Evolutionary conservation across 1,140 invertebrate species (phyloP), one percentile per base, ranked within the genome.

Genomic region (Drosophila oshimai): DNA sequence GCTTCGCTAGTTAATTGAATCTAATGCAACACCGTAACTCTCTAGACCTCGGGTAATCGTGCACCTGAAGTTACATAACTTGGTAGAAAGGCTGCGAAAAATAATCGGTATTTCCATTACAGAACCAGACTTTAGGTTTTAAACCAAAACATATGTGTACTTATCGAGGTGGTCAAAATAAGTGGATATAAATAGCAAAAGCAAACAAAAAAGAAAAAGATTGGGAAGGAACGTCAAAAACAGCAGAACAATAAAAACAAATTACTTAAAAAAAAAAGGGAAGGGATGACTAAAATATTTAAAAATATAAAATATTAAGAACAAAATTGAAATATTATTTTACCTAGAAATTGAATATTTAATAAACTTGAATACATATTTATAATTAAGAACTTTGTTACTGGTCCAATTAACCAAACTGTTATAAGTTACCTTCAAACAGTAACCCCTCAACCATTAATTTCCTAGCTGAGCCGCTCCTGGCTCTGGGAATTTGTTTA

Each of bases 1-100:
- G 69, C 55, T 61, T 73, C 33, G 58, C 26, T 72, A 51, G 12
- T 34, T 26, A 62, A 73, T 53, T 33, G 15, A 60, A 60, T 46
- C 44, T 26, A 60, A 65, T 49, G 31, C 29, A 20, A 18, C 13
- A 17, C n/a, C 7, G n/a, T 24, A 36, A 22, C 24, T 62, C 33
- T 15, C 22, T 34, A 12, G 20, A 22, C 28, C 60, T 10, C 6
- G 5, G 2, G 12, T 6, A 46, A 6, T 33, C 29, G 37, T 13
- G 15, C 5, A 0, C 4, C 9, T 60, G 20, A 12, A 28, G 22
- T 44, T 44, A 22, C 33, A 44, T 60, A 64, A 29, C 13, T 6
- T 1, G 13, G n/a, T 4, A 9, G 3, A 47, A 61, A 47, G 2
- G n/a, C 58, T 29, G 31, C n/a, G n/a, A 12, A 15, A 39, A 36